These are phyloP conservation scores for Sepioteuthis lessoniana DNA, from an alignment of 2,888 invertebrate genomes.

Conservation along the genomic window DNA sequence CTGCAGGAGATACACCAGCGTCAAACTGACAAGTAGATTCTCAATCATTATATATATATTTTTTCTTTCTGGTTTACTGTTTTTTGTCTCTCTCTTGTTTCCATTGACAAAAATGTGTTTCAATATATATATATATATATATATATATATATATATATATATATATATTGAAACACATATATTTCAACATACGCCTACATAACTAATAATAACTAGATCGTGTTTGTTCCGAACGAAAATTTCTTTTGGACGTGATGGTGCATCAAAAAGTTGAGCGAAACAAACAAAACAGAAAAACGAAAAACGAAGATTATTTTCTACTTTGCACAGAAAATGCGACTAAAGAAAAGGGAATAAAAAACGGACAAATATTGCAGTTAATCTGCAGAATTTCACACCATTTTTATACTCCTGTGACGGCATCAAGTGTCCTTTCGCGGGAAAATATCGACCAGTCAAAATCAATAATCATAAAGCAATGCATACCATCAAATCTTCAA, in stretches of 20 bases:
- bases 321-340: background rate
- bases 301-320: background rate
- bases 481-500: too few relatives aligned
- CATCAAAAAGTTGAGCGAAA: background rate
- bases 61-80: too few relatives aligned
- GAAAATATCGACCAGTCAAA: background rate
- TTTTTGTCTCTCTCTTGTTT: background rate
- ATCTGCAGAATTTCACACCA: background rate
- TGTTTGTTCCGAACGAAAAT: background rate
- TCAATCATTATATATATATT: too few relatives aligned
- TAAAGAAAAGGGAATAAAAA: background rate
- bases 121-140: too few relatives aligned
- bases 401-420: background rate
- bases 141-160: too few relatives aligned
- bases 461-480: background rate
- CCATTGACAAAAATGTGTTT: background rate
- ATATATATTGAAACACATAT: too few relatives aligned
- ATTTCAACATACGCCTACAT: background rate
- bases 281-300: background rate
- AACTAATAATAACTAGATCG: background rate
- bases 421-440: background rate
- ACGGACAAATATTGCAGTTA: background rate
- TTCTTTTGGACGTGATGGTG: background rate
- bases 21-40: too few relatives aligned
- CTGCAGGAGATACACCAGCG: too few relatives aligned